Evolutionary conservation across 2,113 vertebrate genomes (phyloP).

Genomic region (Lycaon pictus): DNA sequence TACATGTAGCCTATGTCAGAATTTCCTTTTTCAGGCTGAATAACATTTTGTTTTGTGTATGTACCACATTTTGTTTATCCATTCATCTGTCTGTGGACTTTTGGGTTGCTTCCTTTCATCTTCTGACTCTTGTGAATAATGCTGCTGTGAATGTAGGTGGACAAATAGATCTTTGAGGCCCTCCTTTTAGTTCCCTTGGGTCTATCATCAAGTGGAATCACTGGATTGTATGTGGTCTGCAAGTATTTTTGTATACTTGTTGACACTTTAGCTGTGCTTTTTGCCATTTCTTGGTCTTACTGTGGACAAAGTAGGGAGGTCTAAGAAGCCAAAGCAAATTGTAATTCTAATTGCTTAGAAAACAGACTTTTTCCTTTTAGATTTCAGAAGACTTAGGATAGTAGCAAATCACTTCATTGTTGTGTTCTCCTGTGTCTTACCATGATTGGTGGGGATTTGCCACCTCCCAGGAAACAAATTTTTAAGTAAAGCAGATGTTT

Average conservation of each 20-base stretch:
- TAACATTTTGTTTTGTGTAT: not conserved
- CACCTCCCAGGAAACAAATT: not conserved
- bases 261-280: not conserved
- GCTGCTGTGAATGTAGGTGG: not conserved
- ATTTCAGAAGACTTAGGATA: not conserved
- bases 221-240: not conserved
- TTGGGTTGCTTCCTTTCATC: not conserved
- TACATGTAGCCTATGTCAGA: not conserved
- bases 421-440: not conserved
- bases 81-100: not conserved
- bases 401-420: not conserved
- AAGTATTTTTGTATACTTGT: not conserved
- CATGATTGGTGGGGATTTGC: not conserved
- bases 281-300: not conserved
- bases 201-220: not conserved
- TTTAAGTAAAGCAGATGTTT: constrained; percentile 18
- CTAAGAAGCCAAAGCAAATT: not conserved
- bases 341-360: constrained; percentile 33
- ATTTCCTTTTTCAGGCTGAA: not conserved
- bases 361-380: not conserved
- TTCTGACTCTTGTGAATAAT: not conserved
- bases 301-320: not conserved
- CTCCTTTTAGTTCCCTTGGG: not conserved
- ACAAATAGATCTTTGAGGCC: not conserved
- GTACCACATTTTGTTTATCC: not conserved